Base-by-base conservation (phyloP, 1,140 invertebrate genomes). In the Drosophila takahashii region DNA sequence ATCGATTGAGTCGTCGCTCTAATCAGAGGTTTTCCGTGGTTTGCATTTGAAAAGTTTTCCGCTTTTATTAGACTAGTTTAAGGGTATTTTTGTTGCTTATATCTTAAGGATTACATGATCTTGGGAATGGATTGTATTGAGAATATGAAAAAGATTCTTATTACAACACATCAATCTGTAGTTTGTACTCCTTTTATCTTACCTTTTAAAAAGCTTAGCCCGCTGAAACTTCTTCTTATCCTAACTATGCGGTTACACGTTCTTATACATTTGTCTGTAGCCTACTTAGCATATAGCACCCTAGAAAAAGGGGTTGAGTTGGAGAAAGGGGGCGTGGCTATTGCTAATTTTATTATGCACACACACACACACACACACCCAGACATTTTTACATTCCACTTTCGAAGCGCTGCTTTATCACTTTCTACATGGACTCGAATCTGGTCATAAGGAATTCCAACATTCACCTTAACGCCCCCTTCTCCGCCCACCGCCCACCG, bases 321-420 rank as follows among this genome's bases (percentile, higher is more conserved):
- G 4, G 10, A 9, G 22, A 32, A 8, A 32, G 48, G 34, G 11
- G 27, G n/a, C 26, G 45, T 61, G 36, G 58, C 44, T 42, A 54
- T 69, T 48, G 50, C 69, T 80, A 74, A 77, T 85, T 85, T 85
- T 73, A 80, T 85, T 85, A 85, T 85, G 81, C 81, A 73, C 71
- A 42, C 3, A 37, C 36, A 37, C 9, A 75, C 58, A 62, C 58
- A 67, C 77, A 34, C 16, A 16, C 16, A 16, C 6, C 1, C 16
- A n/a, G 29, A 32, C 18, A 53, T 29, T 66, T 52, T 54, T 53
- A 58, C 48, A 65, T 45, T 47, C 29, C 9, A 34, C 47, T 47
- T 72, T 73, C 53, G 76, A 80, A 59, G 77, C 77, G 67, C 59
- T 79, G 77, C 74, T 79, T 81, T 85, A 85, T 86, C 77, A 73